These are phyloP conservation scores for Cyphomyrus discorhynchus DNA, from an alignment of 2,113 vertebrate species.

Conservation along the genomic window DNA sequence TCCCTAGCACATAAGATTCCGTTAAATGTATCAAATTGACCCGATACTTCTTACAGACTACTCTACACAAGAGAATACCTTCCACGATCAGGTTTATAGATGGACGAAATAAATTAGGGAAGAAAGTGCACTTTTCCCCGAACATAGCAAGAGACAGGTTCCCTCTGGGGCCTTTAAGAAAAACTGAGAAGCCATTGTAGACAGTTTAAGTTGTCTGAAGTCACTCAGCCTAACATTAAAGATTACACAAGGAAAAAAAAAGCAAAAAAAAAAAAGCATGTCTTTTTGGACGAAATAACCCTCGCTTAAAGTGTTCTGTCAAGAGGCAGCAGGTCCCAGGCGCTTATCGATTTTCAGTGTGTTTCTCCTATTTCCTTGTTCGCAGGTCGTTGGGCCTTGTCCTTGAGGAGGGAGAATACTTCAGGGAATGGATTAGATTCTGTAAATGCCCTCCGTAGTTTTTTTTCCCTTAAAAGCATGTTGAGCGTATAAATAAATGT, in stretches of 20 bases:
- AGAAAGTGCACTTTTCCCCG: neutral
- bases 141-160: neutral
- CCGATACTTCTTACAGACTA: neutral
- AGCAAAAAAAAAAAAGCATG: neutral
- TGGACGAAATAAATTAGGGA: neutral
- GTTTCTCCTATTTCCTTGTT: slow-evolving; percentile 7
- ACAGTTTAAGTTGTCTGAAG: slow-evolving; percentile 9
- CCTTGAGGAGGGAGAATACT: slow-evolving; percentile 44
- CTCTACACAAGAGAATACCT: neutral
- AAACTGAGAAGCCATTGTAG: neutral
- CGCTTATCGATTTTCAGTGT: neutral
- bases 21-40: neutral
- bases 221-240: neutral
- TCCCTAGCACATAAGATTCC: neutral
- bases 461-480: neutral
- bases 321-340: neutral
- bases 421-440: slow-evolving; percentile 41
- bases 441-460: slow-evolving; percentile 7
- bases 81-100: neutral
- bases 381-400: slow-evolving; percentile 39
- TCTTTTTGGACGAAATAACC: neutral
- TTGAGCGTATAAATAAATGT: neutral
- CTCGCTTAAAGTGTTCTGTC: neutral
- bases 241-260: neutral
- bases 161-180: neutral